A percentile compares a stretch with the other conserved stretches of the same genome.
Conservation (phyloP, 2,797 vertebrate species). For the Hippocampus kuda region DNA sequence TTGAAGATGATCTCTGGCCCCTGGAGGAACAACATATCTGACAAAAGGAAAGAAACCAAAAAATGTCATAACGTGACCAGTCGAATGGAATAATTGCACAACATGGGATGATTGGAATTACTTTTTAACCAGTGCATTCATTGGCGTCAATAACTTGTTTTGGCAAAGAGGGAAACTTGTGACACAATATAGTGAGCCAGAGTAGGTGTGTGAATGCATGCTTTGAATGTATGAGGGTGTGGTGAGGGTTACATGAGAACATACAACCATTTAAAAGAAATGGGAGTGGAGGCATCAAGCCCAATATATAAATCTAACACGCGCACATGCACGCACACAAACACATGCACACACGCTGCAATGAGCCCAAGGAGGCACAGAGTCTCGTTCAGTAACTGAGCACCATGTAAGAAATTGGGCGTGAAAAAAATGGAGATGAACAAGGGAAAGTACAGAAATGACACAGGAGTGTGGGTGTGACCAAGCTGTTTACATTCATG, state of each 20-base stretch:
- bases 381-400: conserved; percentile 40
- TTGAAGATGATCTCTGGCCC: conserved; percentile 96
- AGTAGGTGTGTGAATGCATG: conserved; percentile 25
- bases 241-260: conserved; percentile 43
- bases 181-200: conserved; percentile 1
- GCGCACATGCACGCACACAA: not conserved
- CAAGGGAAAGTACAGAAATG: conserved; percentile 18
- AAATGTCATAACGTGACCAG: not conserved
- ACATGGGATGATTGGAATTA: too few species aligned
- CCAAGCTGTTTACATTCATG: conserved; percentile 17
- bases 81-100: not conserved
- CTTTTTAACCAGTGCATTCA: conserved; percentile 14
- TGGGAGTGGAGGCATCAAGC: conserved; percentile 36
- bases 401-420: conserved; percentile 32
- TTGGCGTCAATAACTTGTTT: conserved; percentile 37
- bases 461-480: conserved; percentile 17
- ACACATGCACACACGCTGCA: conserved; percentile 15
- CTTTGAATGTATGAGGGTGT: conserved; percentile 42
- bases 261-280: conserved; percentile 37
- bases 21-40: conserved; percentile 95
- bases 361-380: conserved; percentile 44
- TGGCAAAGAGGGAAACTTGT: not conserved
- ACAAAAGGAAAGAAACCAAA: conserved; percentile 2
- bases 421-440: conserved; percentile 22
- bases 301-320: conserved; percentile 25